Conservation (phyloP, 2,113 vertebrate species). For the Saguinus midas region DNA sequence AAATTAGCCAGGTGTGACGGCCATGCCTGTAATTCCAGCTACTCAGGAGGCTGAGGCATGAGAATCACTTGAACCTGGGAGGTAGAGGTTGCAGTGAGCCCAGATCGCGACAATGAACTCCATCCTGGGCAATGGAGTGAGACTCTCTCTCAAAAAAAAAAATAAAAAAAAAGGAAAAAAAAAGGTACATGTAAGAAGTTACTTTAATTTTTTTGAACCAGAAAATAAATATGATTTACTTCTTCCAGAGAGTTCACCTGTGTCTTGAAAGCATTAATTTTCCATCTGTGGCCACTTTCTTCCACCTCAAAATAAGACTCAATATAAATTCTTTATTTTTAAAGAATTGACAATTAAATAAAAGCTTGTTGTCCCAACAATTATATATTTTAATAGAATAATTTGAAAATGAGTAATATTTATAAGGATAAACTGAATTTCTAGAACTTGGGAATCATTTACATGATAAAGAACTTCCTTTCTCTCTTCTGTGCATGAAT, state of each 20-base stretch:
- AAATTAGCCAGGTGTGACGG: too few species aligned
- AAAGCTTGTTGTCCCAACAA: conserved; percentile 68
- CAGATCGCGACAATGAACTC: too few species aligned
- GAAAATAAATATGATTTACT: conserved; percentile 8
- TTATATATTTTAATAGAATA: conserved; percentile 59
- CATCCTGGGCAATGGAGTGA: too few species aligned
- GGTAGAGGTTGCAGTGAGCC: too few species aligned
- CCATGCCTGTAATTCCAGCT: too few species aligned
- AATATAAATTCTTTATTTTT: neutral
- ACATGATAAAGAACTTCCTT: conserved; percentile 73
- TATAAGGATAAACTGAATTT: conserved; percentile 65
- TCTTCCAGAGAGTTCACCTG: neutral
- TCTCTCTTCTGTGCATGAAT: conserved; percentile 63
- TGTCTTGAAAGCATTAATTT: neutral
- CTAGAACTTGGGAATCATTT: conserved; percentile 62
- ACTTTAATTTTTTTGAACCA: neutral
- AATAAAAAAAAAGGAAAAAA: too few species aligned
- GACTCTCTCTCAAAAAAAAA: too few species aligned
- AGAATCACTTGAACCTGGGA: too few species aligned
- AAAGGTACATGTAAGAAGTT: neutral
- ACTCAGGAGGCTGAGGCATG: too few species aligned
- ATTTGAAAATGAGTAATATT: conserved; percentile 68
- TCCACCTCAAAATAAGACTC: neutral
- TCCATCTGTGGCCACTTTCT: neutral
- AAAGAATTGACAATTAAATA: conserved; percentile 49